Evolutionary conservation across 2,888 invertebrate species (phyloP).

Genomic region (Dynastes maya): DNA sequence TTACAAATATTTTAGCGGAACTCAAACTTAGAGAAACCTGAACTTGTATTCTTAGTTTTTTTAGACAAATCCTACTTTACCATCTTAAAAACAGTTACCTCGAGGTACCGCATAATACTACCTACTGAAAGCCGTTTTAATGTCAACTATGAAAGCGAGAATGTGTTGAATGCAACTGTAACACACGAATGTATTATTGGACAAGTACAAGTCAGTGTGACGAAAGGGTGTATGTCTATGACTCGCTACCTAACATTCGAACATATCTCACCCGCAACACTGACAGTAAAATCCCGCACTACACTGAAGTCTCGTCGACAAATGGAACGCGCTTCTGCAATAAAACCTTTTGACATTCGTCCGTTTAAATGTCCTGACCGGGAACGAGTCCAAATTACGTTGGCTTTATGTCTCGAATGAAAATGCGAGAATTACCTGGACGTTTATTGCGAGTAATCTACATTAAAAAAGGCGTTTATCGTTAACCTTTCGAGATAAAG

Average conservation of each 20-base stretch:
- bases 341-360: slow-evolving; percentile 41
- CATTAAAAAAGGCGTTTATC: slow-evolving; percentile 29
- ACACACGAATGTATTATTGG: not conserved
- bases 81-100: not conserved
- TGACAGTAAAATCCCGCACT: slow-evolving; percentile 9
- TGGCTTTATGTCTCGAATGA: slow-evolving; percentile 24
- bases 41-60: not conserved
- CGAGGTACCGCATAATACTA: not conserved
- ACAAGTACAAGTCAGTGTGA: not conserved
- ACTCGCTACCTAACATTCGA: slow-evolving; percentile 12
- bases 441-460: slow-evolving; percentile 28
- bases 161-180: not conserved
- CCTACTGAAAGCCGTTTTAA: slow-evolving; percentile 1
- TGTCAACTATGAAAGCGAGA: not conserved
- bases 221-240: slow-evolving; percentile 4
- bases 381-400: slow-evolving; percentile 26
- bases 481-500: slow-evolving; percentile 19
- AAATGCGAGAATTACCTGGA: slow-evolving; percentile 27
- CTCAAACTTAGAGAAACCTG: not conserved
- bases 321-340: slow-evolving; percentile 9
- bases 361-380: slow-evolving; percentile 29
- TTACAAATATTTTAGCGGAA: not conserved
- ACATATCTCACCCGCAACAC: slow-evolving; percentile 3
- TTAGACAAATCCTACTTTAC: not conserved
- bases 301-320: slow-evolving; percentile 17